Percentiles rank a stretch among this genome's conserved stretches.
These are phyloP conservation scores for Tyrophagus putrescentiae DNA, from an alignment of 1,140 invertebrate genomes.

Conservation along the genomic window DNA sequence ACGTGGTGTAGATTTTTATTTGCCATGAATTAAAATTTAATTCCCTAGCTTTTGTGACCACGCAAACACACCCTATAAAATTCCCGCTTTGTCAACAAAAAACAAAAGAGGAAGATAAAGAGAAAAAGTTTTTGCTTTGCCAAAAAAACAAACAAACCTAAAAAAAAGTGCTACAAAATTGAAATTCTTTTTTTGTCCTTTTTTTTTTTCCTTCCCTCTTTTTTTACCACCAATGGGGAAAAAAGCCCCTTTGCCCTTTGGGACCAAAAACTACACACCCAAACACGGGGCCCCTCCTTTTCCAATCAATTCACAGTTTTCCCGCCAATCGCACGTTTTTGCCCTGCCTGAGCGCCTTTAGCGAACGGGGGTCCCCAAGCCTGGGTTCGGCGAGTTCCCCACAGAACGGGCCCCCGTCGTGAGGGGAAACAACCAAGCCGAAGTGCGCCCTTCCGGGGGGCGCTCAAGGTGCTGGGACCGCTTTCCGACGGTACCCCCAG, in stretches of 20 bases:
- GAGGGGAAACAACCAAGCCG: slow-evolving; percentile 90
- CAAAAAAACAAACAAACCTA: too few species aligned
- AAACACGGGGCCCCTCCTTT: slow-evolving; percentile 93
- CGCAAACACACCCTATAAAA: too few species aligned
- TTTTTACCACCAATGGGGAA: slow-evolving; percentile 68
- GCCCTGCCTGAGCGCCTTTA: slow-evolving; percentile 78
- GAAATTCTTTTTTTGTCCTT: too few species aligned
- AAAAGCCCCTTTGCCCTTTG: slow-evolving; percentile 82
- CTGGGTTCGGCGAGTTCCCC: slow-evolving; percentile 92
- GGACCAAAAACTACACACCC: slow-evolving; percentile 96
- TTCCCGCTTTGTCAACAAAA: too few species aligned
- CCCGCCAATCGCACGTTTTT: slow-evolving; percentile 88
- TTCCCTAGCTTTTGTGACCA: too few species aligned
- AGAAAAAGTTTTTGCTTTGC: too few species aligned
- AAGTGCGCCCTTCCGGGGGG: slow-evolving; percentile 74
- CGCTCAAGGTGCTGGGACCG: slow-evolving; percentile 92
- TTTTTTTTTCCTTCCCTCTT: slow-evolving; percentile 23
- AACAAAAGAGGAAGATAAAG: too few species aligned
- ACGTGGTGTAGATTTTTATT: too few species aligned
- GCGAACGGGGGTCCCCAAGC: slow-evolving; percentile 91
- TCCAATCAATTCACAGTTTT: slow-evolving; percentile 94
- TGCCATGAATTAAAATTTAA: too few species aligned
- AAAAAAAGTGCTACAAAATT: too few species aligned
- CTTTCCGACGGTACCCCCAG: slow-evolving; percentile 59
- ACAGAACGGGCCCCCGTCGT: slow-evolving; percentile 88